Evolutionary conservation across 2,113 vertebrate species (phyloP).

Genomic region (Pelvicachromis taeniatus): DNA sequence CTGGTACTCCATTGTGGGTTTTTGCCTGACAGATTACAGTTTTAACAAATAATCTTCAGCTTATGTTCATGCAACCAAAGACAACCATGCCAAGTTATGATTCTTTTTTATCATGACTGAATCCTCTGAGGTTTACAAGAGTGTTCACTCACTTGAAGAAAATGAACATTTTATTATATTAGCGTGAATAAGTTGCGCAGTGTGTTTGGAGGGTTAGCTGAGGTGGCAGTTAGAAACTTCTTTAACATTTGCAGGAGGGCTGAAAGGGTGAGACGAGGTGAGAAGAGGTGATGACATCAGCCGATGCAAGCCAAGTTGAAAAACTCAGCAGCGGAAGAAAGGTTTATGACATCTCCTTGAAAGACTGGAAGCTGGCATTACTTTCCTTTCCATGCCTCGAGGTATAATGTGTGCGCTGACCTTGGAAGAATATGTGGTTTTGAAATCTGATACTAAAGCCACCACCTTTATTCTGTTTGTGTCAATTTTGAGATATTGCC

Average conservation of each 20-base stretch:
- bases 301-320: background rate
- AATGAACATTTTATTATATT: background rate
- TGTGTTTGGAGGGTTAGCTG: background rate
- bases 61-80: background rate
- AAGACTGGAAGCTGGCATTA: slow-evolving; percentile 9
- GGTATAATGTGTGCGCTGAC: background rate
- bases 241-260: background rate
- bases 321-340: background rate
- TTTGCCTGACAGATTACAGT: background rate
- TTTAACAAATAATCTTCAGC: background rate
- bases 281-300: slow-evolving; percentile 33
- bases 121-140: background rate
- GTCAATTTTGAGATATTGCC: background rate
- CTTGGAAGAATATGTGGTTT: background rate
- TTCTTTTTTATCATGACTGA: background rate
- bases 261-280: background rate
- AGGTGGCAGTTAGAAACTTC: background rate
- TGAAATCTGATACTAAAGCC: background rate
- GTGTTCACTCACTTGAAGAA: background rate
- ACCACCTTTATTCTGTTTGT: background rate
- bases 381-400: slow-evolving; percentile 27
- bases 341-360: slow-evolving; percentile 20
- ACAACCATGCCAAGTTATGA: background rate
- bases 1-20: background rate
- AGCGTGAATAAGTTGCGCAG: background rate